A percentile compares a stretch with the other conserved stretches of the same genome.
Evolutionary conservation across 2,113 vertebrate genomes (phyloP).

Genomic region (Heterotis niloticus): DNA sequence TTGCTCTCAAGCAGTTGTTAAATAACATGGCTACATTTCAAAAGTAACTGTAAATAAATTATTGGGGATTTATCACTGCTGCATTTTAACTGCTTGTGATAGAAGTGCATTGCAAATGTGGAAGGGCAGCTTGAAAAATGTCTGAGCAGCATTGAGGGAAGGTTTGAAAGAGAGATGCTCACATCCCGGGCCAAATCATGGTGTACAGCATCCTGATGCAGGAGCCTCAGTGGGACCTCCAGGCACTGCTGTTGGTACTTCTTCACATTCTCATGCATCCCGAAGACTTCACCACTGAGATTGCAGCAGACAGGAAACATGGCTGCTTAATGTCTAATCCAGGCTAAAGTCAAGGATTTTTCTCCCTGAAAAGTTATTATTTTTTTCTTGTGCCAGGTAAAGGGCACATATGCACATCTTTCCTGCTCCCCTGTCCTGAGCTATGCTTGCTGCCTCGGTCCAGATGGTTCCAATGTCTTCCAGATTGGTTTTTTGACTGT

Average conservation of each 20-base stretch:
- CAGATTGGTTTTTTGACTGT: too few species aligned
- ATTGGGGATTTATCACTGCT: background rate
- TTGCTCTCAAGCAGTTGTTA: background rate
- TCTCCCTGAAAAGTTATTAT: too few species aligned
- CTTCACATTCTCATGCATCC: constrained; percentile 51
- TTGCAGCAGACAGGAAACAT: background rate
- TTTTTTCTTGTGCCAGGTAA: too few species aligned
- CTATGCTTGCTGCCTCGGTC: too few species aligned
- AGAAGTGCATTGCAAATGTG: constrained; percentile 5
- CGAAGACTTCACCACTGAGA: constrained; percentile 55
- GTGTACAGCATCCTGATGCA: constrained; percentile 34
- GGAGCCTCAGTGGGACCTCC: constrained; percentile 48
- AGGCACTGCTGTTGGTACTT: constrained; percentile 42
- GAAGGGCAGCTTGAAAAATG: constrained; percentile 34
- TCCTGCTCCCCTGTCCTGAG: too few species aligned
- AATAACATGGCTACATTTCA: background rate
- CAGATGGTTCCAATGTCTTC: too few species aligned
- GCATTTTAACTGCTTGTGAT: background rate
- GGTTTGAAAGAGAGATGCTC: constrained; percentile 32
- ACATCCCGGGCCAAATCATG: constrained; percentile 49
- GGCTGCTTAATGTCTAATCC: background rate
- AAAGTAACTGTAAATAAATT: background rate
- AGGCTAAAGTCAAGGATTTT: too few species aligned
- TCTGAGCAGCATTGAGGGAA: background rate
- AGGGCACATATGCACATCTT: too few species aligned